These are phyloP conservation scores for Picathartes gymnocephalus DNA, from an alignment of 2,113 vertebrate genomes.

Conservation along the genomic window DNA sequence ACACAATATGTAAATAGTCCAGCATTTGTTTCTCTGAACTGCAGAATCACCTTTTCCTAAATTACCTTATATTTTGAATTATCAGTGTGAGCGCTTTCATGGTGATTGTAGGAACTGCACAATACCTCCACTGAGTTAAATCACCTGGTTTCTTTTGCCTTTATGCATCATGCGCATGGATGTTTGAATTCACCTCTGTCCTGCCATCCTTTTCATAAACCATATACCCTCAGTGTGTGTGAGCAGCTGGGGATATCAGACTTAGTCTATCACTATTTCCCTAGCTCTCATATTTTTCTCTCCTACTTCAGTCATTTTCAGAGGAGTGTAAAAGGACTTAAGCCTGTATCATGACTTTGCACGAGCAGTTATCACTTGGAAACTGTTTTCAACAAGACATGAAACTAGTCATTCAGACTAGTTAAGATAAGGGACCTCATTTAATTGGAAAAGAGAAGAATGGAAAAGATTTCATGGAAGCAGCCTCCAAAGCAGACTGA, in stretches of 20 bases:
- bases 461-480: neutral
- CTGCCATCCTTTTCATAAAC: neutral
- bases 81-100: fast-evolving
- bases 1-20: fast-evolving
- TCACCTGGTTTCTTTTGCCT: neutral
- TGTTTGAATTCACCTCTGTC: neutral
- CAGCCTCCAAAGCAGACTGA: neutral
- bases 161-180: neutral
- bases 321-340: neutral
- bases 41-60: neutral
- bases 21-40: neutral
- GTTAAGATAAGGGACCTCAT: neutral
- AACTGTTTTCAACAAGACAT: neutral
- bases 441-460: neutral
- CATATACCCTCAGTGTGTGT: neutral
- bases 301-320: neutral
- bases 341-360: neutral
- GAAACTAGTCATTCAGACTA: neutral
- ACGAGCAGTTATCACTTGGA: neutral
- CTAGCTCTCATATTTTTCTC: neutral
- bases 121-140: neutral
- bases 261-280: neutral
- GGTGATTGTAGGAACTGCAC: neutral
- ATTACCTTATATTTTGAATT: neutral
- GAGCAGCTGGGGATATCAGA: neutral